Evolutionary conservation across 2,888 invertebrate genomes (phyloP), one percentile per base, ranked within the genome.

Genomic region (Cryptophagus acutangulus): DNA sequence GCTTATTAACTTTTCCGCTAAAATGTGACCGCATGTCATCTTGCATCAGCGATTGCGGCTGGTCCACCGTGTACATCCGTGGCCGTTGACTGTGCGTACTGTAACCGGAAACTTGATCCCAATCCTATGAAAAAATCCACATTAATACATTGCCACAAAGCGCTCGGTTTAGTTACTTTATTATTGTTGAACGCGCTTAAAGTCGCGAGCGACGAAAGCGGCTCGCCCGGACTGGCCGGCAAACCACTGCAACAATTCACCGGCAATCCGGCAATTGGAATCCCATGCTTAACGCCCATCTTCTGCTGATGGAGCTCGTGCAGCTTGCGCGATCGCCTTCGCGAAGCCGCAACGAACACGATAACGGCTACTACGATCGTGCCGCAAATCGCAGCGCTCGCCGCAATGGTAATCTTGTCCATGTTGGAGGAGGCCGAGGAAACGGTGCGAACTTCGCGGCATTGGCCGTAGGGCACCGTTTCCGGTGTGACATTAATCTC

Each of bases 371-470:
- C 81, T 43, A 92, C 85, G 56, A 93, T 90, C 28, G 91, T 91
- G 28, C 87, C 89, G 68, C 92, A 92, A 62, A 93, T 92, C 41
- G 91, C 91, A 13, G 91, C 91, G 62, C 90, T 89, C 2, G 91
- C 91, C 15, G 88, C 91, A 60, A 93, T 93, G 37, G 93, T 92
- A 61, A 93, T 90, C 70, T 91, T 92, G 72, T 93, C 93, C 87
- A 92, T 90, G 71, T 90, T 88, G 40, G 88, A 86, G 37, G 87
- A 82, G 33, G 86, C 82, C 12, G 87, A 82, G 33, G 84, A 79
- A 33, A 86, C 86, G 2, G 90, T 91, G 47, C 91, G 81, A 40
- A 92, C 87, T 72, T 93, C 93, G 38, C 88, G 80, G 62, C 93
- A 93, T 70, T 89, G 92, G 45, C 77, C 76, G 71, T 84, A 87